Evolutionary conservation across 2,797 vertebrate genomes (phyloP).

Genomic region (Microctenopoma steveboyesi): DNA sequence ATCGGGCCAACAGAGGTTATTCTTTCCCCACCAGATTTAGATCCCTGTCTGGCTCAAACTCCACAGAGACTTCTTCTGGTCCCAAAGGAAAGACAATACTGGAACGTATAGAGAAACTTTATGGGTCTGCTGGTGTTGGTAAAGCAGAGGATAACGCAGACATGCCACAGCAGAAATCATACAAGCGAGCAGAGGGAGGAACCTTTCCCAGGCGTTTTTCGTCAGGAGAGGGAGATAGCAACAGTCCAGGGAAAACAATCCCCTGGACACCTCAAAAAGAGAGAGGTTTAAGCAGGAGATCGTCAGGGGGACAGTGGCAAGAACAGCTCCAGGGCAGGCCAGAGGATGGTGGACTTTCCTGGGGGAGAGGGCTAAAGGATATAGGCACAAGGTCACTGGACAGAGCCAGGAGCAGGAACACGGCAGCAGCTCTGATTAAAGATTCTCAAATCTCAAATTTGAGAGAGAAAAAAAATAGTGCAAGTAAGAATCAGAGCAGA

Average conservation of each 20-base stretch:
- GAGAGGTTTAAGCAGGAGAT: conserved; percentile 10
- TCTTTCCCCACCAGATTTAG: conserved; percentile 76
- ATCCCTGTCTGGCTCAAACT: conserved; percentile 22
- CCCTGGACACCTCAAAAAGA: conserved; percentile 40
- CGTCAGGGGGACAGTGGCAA: conserved; percentile 38
- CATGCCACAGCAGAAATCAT: conserved; percentile 29
- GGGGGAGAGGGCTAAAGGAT: conserved; percentile 21
- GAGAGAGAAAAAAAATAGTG: conserved; percentile 16
- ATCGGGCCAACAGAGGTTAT: conserved; percentile 42
- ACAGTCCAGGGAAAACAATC: conserved; percentile 13
- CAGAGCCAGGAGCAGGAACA: conserved; percentile 60
- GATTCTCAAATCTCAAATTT: not conserved
- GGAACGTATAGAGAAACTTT: conserved; percentile 81
- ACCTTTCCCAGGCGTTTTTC: conserved; percentile 73
- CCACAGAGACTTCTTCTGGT: conserved; percentile 37
- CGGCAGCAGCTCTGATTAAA: conserved; percentile 51
- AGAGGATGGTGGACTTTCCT: conserved; percentile 26
- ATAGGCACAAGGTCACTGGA: conserved; percentile 73
- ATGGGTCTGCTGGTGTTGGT: conserved; percentile 40
- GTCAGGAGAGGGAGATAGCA: conserved; percentile 36
- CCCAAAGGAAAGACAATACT: conserved; percentile 73
- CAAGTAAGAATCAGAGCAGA: conserved; percentile 1
- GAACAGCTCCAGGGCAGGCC: conserved; percentile 21
- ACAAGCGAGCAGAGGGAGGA: conserved; percentile 40
- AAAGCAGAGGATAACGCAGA: conserved; percentile 44